Base-by-base conservation (phyloP, 2,113 vertebrate species). In the Boleophthalmus pectinirostris region DNA sequence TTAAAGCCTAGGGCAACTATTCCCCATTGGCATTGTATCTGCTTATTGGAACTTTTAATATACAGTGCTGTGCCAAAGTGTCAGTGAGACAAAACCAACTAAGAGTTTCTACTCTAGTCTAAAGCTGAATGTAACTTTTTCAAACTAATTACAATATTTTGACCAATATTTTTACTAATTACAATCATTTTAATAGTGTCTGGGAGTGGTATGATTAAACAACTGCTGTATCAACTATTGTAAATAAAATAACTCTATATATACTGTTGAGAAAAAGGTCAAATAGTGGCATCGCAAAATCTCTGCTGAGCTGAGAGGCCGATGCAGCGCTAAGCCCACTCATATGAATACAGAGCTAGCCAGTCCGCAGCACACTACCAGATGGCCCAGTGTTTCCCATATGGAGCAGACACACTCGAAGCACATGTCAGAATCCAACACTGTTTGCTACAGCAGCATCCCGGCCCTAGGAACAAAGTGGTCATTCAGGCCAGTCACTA, bases 401-500 rank as follows among this genome's bases (percentile, higher is more conserved):
- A 90, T 91, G 91, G 89, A 89, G 63, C 84, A 87, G 83, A 88
- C 89, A 85, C 88, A 90, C 87, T 87, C 88, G 82, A 73, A 90
- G 86, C 91, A 89, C 87, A 91, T 90, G 90, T 91, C 85, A 87
- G 89, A 92, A 89, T 92, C 89, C 90, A 89, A 89, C 83, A 86
- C 85, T 88, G 89, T 92, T 92, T 89, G 88, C 88, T 87, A 72
- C 87, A 80, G 89, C 87, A 87, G 82, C 83, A 91, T 92, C 94
- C 90, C 87, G 86, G 93, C 89, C 92, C 89, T 90, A 92, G 91
- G 95, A 91, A 98, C 96, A 98, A 96, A 96, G 95, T 90, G 92
- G 92, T 93, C 95, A 96, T 98, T 98, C 95, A 98, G 94, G 86
- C 79, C 81, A 83, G 84, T 88, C 87, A 88, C 85, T 85, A 82